Percentiles rank a stretch among this genome's conserved stretches.
Evolutionary conservation across 2,113 vertebrate species (phyloP).

Genomic region (Macroglossus sobrinus): DNA sequence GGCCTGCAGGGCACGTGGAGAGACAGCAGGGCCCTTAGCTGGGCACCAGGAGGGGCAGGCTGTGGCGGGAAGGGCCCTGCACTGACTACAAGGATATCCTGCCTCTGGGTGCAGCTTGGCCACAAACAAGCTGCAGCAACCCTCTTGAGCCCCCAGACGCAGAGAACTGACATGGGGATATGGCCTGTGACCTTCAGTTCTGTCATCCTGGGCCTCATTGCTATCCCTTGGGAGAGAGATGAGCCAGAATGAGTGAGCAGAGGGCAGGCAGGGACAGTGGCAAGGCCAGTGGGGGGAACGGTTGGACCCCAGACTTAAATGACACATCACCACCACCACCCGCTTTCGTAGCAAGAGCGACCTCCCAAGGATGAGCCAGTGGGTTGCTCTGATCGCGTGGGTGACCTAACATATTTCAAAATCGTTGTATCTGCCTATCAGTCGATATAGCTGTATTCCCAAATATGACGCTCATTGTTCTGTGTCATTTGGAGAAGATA

Average conservation of each 20-base stretch:
- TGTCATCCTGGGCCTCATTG: background rate
- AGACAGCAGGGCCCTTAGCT: background rate
- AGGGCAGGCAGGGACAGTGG: background rate
- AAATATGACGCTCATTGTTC: background rate
- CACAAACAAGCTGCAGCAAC: background rate
- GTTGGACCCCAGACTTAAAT: background rate
- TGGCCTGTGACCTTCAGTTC: background rate
- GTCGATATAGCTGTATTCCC: background rate
- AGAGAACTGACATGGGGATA: background rate
- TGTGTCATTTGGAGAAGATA: background rate
- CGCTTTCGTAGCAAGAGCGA: background rate
- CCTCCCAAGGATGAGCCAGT: background rate
- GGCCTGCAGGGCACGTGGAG: constrained; percentile 81
- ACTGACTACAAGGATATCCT: background rate
- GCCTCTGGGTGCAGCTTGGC: background rate
- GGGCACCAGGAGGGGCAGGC: background rate
- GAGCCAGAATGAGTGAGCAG: background rate
- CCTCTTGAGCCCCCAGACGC: background rate
- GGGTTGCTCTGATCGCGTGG: accelerated
- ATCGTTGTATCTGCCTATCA: background rate
- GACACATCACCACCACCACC: background rate
- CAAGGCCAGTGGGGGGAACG: background rate
- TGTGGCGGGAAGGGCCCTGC: accelerated
- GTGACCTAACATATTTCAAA: background rate
- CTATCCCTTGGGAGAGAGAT: background rate